These are phyloP conservation scores for Cephus nigrinus DNA, from an alignment of 2,888 invertebrate genomes.

Conservation along the genomic window DNA sequence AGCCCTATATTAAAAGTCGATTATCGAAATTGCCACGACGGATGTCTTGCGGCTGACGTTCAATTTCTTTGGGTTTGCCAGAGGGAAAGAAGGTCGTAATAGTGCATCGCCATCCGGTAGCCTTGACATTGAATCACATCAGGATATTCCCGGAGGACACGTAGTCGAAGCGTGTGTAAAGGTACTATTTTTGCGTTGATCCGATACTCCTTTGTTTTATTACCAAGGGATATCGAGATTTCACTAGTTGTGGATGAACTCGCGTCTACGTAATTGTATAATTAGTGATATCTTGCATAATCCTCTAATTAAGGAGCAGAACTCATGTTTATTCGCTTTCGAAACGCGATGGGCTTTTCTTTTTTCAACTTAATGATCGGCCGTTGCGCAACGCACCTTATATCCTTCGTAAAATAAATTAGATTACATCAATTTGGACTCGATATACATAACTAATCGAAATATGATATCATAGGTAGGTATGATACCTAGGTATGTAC, in stretches of 20 bases:
- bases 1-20: background rate
- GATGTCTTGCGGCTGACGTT: background rate
- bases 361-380: background rate
- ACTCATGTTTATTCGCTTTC: conserved; percentile 16
- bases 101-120: background rate
- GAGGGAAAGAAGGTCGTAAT: background rate
- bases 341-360: conserved; percentile 12
- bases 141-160: background rate
- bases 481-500: background rate
- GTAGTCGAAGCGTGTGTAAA: background rate
- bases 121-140: background rate
- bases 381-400: background rate
- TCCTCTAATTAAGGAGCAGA: conserved; percentile 22
- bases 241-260: background rate
- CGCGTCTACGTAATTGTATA: background rate
- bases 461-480: background rate
- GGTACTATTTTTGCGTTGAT: background rate
- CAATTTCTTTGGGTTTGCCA: background rate
- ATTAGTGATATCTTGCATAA: conserved; percentile 21
- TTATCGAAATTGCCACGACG: background rate
- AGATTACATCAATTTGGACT: background rate
- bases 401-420: background rate
- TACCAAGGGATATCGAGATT: background rate
- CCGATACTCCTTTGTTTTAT: background rate
- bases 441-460: background rate